These are phyloP conservation scores for Enteromius fasciolatus DNA, from an alignment of 2,797 vertebrate genomes.

Conservation along the genomic window DNA sequence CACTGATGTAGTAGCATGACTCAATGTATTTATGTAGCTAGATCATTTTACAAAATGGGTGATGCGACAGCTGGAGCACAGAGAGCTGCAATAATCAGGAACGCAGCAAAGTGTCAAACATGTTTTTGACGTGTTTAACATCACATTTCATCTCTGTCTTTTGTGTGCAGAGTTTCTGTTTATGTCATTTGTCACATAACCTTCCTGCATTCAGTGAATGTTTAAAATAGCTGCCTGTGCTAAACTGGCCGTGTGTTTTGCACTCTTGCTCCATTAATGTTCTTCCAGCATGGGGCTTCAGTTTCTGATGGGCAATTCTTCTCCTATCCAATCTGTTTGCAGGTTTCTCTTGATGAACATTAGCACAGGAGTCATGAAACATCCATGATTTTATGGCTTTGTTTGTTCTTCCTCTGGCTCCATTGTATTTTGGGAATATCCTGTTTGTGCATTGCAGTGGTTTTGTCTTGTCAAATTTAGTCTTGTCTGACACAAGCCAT, in stretches of 20 bases:
- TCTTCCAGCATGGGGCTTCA: background rate
- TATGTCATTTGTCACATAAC: slow-evolving; percentile 16
- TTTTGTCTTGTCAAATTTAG: slow-evolving; percentile 44
- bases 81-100: background rate
- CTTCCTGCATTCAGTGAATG: slow-evolving; percentile 36
- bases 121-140: background rate
- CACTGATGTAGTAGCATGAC: slow-evolving; percentile 18
- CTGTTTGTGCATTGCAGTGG: slow-evolving; percentile 67
- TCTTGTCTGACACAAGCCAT: slow-evolving; percentile 45
- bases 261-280: background rate
- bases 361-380: slow-evolving; percentile 27
- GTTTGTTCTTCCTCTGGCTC: slow-evolving; percentile 42
- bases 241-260: slow-evolving; percentile 5
- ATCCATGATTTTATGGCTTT: slow-evolving; percentile 25
- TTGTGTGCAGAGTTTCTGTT: slow-evolving; percentile 21
- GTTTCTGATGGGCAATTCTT: slow-evolving; percentile 17
- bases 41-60: slow-evolving; percentile 12
- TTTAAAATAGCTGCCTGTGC: slow-evolving; percentile 28
- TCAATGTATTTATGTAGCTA: background rate
- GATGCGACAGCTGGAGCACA: background rate
- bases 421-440: slow-evolving; percentile 72
- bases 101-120: background rate
- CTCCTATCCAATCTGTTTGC: slow-evolving; percentile 23
- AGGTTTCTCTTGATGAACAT: slow-evolving; percentile 32
- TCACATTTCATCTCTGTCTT: slow-evolving; percentile 28